A percentile compares a stretch with the other conserved stretches of the same genome.
Evolutionary conservation across 1,140 invertebrate species (phyloP).

Genomic region (Euglossa dilemma): DNA sequence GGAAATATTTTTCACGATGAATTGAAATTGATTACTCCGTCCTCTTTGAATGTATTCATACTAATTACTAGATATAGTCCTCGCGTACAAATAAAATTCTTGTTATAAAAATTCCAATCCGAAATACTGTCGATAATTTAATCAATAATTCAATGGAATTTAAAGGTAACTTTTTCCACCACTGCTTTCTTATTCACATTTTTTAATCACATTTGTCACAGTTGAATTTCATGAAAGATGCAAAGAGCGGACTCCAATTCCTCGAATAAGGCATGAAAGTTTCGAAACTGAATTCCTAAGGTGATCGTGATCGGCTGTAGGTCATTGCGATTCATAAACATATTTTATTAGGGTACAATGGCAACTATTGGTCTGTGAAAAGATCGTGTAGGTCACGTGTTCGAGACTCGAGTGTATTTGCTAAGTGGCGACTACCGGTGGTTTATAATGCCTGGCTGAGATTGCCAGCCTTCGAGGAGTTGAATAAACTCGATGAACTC

Average conservation of each 20-base stretch:
- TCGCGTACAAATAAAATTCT: no score
- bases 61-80: no score
- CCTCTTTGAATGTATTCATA: no score
- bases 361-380: constrained; percentile 11
- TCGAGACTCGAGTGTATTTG: constrained; percentile 11
- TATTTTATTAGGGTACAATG: constrained; percentile 34
- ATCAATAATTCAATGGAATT: not conserved
- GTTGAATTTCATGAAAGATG: not conserved
- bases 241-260: not conserved
- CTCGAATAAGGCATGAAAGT: not conserved
- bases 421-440: constrained; percentile 34
- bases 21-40: no score
- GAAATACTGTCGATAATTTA: no score
- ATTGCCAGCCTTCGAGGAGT: not conserved
- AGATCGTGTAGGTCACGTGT: constrained; percentile 38
- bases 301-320: not conserved
- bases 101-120: no score
- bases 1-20: no score
- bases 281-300: not conserved
- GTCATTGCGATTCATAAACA: not conserved
- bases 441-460: constrained; percentile 10
- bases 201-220: not conserved
- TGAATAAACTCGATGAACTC: constrained; percentile 38
- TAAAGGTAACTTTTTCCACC: not conserved
- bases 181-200: not conserved